Base-by-base conservation (phyloP, 1,140 invertebrate genomes). In the Steinernema feltiae region DNA sequence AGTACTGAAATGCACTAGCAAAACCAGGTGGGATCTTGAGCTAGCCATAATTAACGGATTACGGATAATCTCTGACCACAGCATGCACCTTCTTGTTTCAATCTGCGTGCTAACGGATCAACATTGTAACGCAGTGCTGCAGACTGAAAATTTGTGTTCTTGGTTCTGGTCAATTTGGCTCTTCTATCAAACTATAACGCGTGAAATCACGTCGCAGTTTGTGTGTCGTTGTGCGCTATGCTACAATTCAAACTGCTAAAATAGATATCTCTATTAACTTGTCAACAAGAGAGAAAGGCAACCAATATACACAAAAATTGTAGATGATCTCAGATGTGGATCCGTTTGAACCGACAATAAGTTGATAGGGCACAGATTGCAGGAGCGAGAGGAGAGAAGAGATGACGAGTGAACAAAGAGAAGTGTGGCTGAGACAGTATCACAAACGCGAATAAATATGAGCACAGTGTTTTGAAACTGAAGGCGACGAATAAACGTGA, bases 371-470 rank as follows among this genome's bases (percentile, higher is more conserved):
- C 7, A n/a, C 24, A 63, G 24, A 63, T 12, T 17, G 53, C 12
- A n/a, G 24, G 24, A 63, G 53, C 7, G 53, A 41, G 35, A 41
- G 35, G 18, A 18, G 18, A 18, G 35, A 41, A 41, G 35, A 41
- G 18, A 41, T 7, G 35, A 41, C 7, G 35, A 41, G 35, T 18
- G 35, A 7, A 41, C 18, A 41, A 27, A 63, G 53, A 63, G 53
- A 63, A 63, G 2, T 63, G 53, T 3, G 24, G 41, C 7, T n/a
- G 24, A 21, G 53, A 63, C 15, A 63, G 53, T 63, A 63, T 63
- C 53, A 63, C 53, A 63, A 63, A 63, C 53, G 53, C 53, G 53
- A 63, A 63, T 63, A 63, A 63, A 63, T 63, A 63, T 63, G 53
- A 63, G 53, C 53, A 63, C 53, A 63, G 53, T 63, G 41, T 12